A percentile compares a stretch with the other conserved stretches of the same genome.
phyloP scores from a whole-genome alignment of 2,113 vertebrate genomes.

The Paratilapia polleni region DNA sequence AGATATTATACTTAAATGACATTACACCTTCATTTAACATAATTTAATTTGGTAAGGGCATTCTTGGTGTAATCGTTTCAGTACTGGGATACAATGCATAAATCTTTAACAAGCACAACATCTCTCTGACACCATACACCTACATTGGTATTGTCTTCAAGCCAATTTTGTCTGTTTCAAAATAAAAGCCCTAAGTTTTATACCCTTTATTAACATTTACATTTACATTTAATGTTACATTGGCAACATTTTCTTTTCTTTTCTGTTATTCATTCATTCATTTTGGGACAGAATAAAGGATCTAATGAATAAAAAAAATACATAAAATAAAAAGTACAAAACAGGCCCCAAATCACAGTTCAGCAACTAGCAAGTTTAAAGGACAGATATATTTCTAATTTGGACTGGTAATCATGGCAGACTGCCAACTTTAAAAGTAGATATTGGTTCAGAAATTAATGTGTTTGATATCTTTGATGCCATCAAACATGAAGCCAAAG shows the following conservation, averaged over 20 bases:
- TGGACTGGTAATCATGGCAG: no score
- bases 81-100: neutral
- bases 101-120: no score
- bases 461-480: neutral
- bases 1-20: slow-evolving; percentile 19
- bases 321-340: no score
- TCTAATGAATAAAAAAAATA: neutral
- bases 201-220: neutral
- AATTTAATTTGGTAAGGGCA: neutral
- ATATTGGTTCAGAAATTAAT: no score
- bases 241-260: neutral
- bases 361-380: no score
- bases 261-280: neutral
- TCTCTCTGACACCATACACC: no score
- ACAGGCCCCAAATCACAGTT: no score
- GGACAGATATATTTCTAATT: no score
- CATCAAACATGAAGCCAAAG: neutral
- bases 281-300: neutral
- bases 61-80: neutral
- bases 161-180: neutral
- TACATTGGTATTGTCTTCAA: no score
- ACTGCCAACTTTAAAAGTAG: no score
- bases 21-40: slow-evolving; percentile 11
- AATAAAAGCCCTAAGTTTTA: neutral
- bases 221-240: neutral